Conservation (phyloP, 2,113 vertebrate genomes). For the Tiliqua scincoides region DNA sequence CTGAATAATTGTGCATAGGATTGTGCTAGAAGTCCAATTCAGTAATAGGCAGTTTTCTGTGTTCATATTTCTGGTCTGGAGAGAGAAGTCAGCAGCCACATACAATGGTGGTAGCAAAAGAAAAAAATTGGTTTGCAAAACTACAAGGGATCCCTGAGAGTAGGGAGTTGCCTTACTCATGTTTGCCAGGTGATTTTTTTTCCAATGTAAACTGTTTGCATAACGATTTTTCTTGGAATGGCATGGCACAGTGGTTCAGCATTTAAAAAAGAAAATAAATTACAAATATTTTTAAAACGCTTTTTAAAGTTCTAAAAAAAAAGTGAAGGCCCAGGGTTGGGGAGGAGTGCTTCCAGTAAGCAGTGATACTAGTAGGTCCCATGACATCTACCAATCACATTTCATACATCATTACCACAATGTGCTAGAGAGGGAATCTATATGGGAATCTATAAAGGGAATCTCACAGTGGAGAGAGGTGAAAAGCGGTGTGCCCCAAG, state of each 20-base stretch:
- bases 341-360: neutral
- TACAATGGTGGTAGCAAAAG: too few relatives aligned
- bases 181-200: neutral
- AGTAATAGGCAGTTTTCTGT: too few relatives aligned
- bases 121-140: neutral
- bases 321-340: neutral
- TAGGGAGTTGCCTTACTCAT: neutral
- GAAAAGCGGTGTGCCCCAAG: too few relatives aligned
- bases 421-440: neutral
- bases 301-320: neutral
- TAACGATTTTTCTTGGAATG: neutral
- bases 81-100: neutral
- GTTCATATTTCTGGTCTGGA: neutral
- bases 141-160: neutral
- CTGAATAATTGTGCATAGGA: too few relatives aligned
- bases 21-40: too few relatives aligned
- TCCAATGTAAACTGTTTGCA: neutral
- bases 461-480: too few relatives aligned
- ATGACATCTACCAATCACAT: neutral
- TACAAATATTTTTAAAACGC: neutral
- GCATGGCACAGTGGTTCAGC: neutral
- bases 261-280: neutral
- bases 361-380: neutral
- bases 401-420: neutral
- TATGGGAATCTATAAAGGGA: too few relatives aligned